Evolutionary conservation across 1,140 invertebrate genomes (phyloP).

Genomic region (Saccostrea glomerata): DNA sequence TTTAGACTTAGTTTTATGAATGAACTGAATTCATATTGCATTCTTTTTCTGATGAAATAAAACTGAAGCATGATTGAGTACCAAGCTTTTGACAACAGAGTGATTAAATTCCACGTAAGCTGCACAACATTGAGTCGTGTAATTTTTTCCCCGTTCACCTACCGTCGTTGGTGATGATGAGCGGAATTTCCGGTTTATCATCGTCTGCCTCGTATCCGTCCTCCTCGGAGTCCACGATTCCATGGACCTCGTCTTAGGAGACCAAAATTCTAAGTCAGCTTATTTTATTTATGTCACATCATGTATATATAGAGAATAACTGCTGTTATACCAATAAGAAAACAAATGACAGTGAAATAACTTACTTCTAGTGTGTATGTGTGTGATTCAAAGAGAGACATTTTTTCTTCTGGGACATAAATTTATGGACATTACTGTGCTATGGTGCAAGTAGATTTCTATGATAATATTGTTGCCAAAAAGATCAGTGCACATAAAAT

Average conservation of each 20-base stretch:
- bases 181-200: conserved; percentile 54
- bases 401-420: background rate
- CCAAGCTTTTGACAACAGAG: background rate
- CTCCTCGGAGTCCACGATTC: conserved; percentile 42
- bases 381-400: background rate
- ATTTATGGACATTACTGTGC: too few species aligned
- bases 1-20: background rate
- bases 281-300: background rate
- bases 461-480: too few species aligned
- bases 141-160: background rate
- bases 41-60: background rate
- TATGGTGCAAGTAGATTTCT: too few species aligned
- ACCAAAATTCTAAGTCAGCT: conserved; percentile 30
- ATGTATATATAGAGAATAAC: background rate
- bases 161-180: conserved; percentile 52
- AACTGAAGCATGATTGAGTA: conserved; percentile 10
- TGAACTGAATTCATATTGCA: background rate
- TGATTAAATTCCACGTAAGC: background rate
- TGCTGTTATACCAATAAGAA: conserved; percentile 21
- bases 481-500: too few species aligned
- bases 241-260: conserved; percentile 31
- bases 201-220: conserved; percentile 66
- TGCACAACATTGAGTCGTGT: background rate
- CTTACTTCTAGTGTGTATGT: background rate
- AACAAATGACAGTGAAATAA: background rate